Base-by-base conservation (phyloP, 2,888 invertebrate species). In the Notodonta ziczac region DNA sequence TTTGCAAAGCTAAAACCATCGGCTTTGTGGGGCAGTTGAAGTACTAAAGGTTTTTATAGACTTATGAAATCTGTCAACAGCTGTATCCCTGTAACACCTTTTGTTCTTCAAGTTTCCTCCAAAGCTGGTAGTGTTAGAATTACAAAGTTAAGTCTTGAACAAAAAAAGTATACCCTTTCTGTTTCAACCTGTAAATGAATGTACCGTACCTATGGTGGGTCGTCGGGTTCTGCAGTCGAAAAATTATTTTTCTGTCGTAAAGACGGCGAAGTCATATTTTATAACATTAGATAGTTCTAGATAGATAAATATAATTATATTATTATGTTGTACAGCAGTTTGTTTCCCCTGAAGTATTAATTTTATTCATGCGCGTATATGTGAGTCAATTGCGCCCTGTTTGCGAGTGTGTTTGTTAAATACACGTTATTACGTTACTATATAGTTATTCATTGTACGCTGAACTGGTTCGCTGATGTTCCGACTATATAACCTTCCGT, bases 311-410 rank as follows among this genome's bases (percentile, higher is more conserved):
- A 56, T 14, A 35, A 42, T 58, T 9, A 46, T 62, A 58, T 51
- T 44, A 56, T 56, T 5, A 56, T 52, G 61, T n/a, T 58, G 65
- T 67, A 60, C 67, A 67, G 67, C 66, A 63, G 60, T 62, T 65
- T 60, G 59, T 72, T 69, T 62, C 70, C 72, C 63, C 56, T 72
- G 58, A 74, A 80, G 80, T 80, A 80, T 78, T 80, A 80, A 69
- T 76, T 72, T 74, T 73, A 73, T 79, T 76, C 59, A 72, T 57
- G 61, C 67, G 67, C 69, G 63, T 70, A 63, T 71, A 69, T 62
- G 60, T 70, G 52, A 58, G 65, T 65, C 62, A 60, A 55, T 50
- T 61, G 54, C 61, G 50, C 35, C 32, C 57, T 64, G 32, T 60
- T 61, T 51, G 51, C 16, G 16, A 24, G 51, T 35, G 42, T 53